Conservation (phyloP, 1,140 invertebrate genomes). For the Heliconius nattereri region DNA sequence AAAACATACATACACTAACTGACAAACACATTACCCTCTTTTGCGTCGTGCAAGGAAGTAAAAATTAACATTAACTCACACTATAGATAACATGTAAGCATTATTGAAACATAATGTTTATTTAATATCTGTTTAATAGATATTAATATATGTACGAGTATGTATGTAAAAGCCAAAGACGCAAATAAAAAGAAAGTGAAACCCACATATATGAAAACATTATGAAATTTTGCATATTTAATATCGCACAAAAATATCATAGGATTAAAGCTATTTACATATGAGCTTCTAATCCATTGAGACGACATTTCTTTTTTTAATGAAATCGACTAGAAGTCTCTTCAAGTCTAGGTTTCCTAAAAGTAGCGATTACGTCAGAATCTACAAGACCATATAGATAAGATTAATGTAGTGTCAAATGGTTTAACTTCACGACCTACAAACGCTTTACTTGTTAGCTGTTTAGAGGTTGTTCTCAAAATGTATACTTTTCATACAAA, state of each 20-base stretch:
- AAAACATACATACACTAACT: no score
- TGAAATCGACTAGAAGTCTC: background rate
- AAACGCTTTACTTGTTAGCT: background rate
- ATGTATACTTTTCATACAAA: background rate
- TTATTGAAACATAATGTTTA: background rate
- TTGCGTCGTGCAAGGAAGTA: no score
- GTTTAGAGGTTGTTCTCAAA: background rate
- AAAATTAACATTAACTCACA: no score
- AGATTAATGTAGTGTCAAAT: conserved; percentile 1
- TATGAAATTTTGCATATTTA: conserved; percentile 1
- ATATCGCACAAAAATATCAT: background rate
- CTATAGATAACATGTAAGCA: no score
- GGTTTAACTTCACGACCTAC: background rate
- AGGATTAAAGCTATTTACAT: background rate
- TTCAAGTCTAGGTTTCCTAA: background rate
- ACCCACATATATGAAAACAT: background rate
- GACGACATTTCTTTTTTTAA: background rate
- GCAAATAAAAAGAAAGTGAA: background rate
- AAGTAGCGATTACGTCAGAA: conserved; percentile 7
- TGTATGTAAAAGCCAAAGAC: background rate
- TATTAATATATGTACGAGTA: background rate
- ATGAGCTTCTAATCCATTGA: background rate
- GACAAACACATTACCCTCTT: no score
- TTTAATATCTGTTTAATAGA: background rate
- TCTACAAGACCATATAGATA: conserved; percentile 3